Evolutionary conservation across 1,140 invertebrate genomes (phyloP).

Genomic region (Caenorhabditis latens): DNA sequence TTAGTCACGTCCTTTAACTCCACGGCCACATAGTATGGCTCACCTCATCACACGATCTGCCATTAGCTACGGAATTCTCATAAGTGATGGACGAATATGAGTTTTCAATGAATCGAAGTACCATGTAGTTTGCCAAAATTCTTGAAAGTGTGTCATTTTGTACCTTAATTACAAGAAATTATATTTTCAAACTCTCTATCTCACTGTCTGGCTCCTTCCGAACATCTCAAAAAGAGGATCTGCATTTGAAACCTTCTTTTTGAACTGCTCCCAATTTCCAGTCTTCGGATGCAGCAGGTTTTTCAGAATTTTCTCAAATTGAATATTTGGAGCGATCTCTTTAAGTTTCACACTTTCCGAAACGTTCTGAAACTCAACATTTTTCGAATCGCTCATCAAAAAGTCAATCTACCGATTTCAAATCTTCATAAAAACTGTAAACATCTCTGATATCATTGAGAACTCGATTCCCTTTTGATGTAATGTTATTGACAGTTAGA

Average conservation of each 20-base stretch:
- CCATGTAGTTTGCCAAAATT: not conserved
- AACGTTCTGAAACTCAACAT: not conserved
- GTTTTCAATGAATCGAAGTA: not conserved
- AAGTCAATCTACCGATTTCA: not conserved
- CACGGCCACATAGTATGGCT: not conserved
- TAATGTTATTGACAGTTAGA: not conserved
- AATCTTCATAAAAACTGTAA: not conserved
- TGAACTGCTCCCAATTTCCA: not conserved
- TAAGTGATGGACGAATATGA: not conserved
- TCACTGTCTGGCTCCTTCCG: not conserved
- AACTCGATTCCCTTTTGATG: not conserved
- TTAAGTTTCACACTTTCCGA: not conserved
- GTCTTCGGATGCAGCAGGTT: not conserved
- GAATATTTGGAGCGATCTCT: not conserved
- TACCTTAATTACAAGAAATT: no score
- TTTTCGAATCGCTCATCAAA: no score
- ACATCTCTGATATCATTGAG: not conserved
- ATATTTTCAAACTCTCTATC: no score
- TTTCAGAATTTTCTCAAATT: not conserved
- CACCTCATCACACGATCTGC: not conserved
- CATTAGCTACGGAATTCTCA: not conserved
- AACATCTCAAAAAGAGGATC: not conserved
- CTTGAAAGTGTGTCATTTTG: not conserved
- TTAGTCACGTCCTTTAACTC: no score
- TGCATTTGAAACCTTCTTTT: not conserved